phyloP scores from a whole-genome alignment of 1,140 invertebrate genomes.

The Coenobita brevimanus region DNA sequence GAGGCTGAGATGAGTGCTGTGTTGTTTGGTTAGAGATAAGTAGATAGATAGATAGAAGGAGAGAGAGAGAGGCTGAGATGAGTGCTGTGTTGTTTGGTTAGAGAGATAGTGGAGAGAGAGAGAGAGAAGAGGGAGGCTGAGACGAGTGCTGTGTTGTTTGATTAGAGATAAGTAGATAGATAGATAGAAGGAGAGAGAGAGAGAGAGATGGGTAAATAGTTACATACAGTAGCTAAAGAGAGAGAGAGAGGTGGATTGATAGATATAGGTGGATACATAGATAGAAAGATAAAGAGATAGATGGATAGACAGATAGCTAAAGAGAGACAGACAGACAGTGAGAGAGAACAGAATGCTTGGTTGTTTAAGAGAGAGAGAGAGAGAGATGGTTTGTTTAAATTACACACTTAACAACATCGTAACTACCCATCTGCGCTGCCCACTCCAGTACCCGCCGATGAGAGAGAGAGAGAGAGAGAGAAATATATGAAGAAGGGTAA shows the following conservation, averaged over 20 bases:
- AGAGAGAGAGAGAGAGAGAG: not conserved
- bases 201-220: too few relatives aligned
- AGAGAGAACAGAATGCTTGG: too few relatives aligned
- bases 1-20: not conserved
- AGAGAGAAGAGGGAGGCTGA: too few relatives aligned
- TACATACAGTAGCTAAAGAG: too few relatives aligned
- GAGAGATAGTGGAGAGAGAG: not conserved
- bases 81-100: not conserved
- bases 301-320: not conserved
- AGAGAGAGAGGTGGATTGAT: too few relatives aligned
- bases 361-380: not conserved
- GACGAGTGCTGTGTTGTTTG: not conserved
- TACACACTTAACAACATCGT: too few relatives aligned
- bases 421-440: too few relatives aligned
- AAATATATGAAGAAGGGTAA: not conserved
- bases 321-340: not conserved
- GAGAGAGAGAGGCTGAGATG: constrained; percentile 9
- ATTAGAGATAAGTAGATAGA: not conserved
- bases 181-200: not conserved
- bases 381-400: too few relatives aligned
- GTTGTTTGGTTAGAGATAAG: too few relatives aligned
- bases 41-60: not conserved
- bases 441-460: too few relatives aligned
- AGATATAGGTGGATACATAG: not conserved
- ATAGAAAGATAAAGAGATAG: not conserved